These are phyloP conservation scores for Daubentonia madagascariensis DNA, from an alignment of 2,113 vertebrate species.

Conservation along the genomic window DNA sequence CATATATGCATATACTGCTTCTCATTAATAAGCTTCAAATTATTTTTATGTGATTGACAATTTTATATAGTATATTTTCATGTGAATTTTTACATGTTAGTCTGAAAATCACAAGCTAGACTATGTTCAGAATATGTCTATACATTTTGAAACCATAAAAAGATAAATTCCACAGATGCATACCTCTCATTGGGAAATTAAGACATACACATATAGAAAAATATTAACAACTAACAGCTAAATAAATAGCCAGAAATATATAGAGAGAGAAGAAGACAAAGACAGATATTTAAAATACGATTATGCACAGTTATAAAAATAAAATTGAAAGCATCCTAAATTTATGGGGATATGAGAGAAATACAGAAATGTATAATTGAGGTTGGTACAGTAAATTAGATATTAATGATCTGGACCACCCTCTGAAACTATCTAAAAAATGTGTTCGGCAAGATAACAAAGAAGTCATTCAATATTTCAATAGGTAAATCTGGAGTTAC, in stretches of 20 bases:
- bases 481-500: background rate
- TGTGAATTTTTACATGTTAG: background rate
- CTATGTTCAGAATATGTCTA: background rate
- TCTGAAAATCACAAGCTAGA: background rate
- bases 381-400: background rate
- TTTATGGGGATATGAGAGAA: background rate
- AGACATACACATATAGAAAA: background rate
- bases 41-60: background rate
- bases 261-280: background rate
- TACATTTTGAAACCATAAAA: background rate
- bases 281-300: background rate
- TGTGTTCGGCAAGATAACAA: background rate
- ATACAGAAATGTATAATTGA: background rate
- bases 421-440: background rate
- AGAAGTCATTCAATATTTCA: background rate
- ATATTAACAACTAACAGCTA: background rate
- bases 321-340: background rate
- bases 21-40: background rate
- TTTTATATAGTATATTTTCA: background rate
- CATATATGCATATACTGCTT: background rate
- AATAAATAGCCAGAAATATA: background rate
- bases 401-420: background rate
- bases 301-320: background rate
- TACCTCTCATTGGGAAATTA: background rate
- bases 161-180: background rate